phyloP scores from a whole-genome alignment of 1,140 invertebrate species.

The Littorina saxatilis region DNA sequence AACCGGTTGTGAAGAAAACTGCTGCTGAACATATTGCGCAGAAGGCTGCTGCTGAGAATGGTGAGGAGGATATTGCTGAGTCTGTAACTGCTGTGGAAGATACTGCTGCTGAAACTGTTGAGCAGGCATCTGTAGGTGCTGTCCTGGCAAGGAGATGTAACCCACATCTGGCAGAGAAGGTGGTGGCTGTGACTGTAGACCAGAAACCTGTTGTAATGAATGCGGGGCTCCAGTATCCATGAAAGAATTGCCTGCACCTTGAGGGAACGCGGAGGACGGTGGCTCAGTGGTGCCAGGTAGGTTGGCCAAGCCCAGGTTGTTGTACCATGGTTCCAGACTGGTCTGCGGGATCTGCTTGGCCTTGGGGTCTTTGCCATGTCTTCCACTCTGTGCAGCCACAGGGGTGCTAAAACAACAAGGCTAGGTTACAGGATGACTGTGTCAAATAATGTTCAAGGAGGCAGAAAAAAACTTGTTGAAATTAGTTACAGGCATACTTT shows the following conservation, averaged over 20 bases:
- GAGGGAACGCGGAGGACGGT: neutral
- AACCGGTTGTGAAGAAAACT: neutral
- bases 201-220: too few species aligned
- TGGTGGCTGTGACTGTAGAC: too few species aligned
- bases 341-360: slow-evolving; percentile 23
- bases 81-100: neutral
- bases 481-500: too few species aligned
- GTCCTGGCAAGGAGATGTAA: too few species aligned
- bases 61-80: neutral
- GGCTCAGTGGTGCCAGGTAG: neutral
- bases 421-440: too few species aligned
- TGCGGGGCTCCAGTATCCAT: too few species aligned
- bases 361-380: neutral
- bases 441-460: too few species aligned
- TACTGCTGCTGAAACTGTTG: too few species aligned
- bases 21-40: neutral
- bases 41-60: neutral
- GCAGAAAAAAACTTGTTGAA: too few species aligned
- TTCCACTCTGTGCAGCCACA: neutral
- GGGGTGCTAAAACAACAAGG: neutral
- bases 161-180: too few species aligned
- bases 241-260: neutral
- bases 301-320: slow-evolving; percentile 4
- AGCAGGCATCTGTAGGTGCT: too few species aligned
- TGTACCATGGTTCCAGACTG: slow-evolving; percentile 32